Base-by-base conservation (phyloP, 2,113 vertebrate genomes). In the Pteropus alecto region DNA sequence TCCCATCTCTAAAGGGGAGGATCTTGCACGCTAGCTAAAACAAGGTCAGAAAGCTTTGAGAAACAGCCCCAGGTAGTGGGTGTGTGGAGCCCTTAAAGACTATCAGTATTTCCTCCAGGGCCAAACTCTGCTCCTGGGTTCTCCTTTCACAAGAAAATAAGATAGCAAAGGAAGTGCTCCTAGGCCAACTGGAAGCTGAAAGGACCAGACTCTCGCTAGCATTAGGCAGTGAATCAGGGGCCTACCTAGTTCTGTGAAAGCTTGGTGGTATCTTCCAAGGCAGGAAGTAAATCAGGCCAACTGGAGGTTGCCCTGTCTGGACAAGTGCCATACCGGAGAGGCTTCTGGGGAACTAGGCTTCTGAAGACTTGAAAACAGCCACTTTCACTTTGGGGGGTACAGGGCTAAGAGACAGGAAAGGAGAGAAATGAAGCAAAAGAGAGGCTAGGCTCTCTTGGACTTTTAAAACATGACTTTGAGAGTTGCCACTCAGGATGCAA, bases 401-500 rank as follows among this genome's bases (percentile, higher is more conserved):
- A 60, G 65, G 51, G 77, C 22, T n/a, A 65, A 43, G 77, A 85
- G 41, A 54, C 30, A 21, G 10, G 43, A 38, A 41, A 51, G n/a
- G 9, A 78, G 43, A 76, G 33, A 81, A 77, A 16, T 4, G 22
- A 77, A 85, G 19, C 1, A 16, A 87, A 38, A 70, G 77, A 90
- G 65, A 89, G 51, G 67, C 24, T 68, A 89, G 58, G 67, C 24
- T 58, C 60, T 87, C 33, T 41, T 74, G 38, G 54, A 81, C 60
- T 82, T 92, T 58, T 24, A 76, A 84, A 85, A 51, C 21, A 33
- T 33, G 51, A 58, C 88, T 88, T 79, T 56, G 41, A 14, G 82
- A 74, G 63, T 48, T 77, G 67, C 85, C 65, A 90, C n/a, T 94
- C 8, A 22, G 77, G 68, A 96, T 94, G 85, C 82, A 97, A 97